Conservation (phyloP, 2,113 vertebrate genomes). For the Aix galericulata region DNA sequence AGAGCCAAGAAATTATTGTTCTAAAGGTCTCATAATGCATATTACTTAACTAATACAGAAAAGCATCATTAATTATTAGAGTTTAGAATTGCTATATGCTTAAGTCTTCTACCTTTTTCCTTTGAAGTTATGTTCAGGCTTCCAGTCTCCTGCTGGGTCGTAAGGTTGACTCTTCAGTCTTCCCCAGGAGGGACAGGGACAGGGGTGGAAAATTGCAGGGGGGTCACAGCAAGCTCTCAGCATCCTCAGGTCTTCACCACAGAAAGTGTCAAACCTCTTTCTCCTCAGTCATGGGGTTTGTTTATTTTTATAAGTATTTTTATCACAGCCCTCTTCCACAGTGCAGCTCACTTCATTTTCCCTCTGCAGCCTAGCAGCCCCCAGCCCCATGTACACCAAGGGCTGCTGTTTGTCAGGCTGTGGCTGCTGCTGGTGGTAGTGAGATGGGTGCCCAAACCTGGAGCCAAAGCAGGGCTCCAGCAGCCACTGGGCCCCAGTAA, state of each 20-base stretch:
- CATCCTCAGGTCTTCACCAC: background rate
- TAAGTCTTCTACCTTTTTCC: background rate
- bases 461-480: background rate
- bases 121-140: background rate
- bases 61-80: background rate
- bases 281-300: background rate
- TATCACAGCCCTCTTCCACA: background rate
- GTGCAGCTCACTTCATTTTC: background rate
- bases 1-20: background rate
- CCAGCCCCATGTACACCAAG: background rate
- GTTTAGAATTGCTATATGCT: background rate
- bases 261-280: background rate
- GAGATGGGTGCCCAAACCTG: background rate
- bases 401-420: background rate
- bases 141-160: background rate
- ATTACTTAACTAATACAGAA: background rate
- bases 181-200: accelerated
- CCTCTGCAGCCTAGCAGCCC: background rate
- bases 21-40: background rate
- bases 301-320: background rate
- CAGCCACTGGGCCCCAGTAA: accelerated
- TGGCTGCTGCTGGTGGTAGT: background rate
- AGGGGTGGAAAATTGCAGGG: background rate
- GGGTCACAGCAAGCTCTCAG: background rate
- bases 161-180: background rate